Evolutionary conservation across 1,140 invertebrate genomes (phyloP).

Genomic region (Nilaparvata lugens): DNA sequence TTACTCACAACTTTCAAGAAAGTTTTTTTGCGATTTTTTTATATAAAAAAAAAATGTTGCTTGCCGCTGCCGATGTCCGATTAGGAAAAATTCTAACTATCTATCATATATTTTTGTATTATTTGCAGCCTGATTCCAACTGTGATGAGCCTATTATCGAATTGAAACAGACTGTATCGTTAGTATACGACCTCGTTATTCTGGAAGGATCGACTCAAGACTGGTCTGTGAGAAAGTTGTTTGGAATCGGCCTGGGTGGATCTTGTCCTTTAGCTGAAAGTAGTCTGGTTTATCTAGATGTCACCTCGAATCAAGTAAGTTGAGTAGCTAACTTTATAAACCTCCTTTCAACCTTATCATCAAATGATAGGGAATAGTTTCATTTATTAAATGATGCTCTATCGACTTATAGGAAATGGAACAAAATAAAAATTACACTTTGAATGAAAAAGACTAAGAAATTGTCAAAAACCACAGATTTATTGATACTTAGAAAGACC

Average conservation of each 20-base stretch:
- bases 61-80: too few relatives aligned
- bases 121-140: constrained; percentile 21
- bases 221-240: constrained; percentile 80
- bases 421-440: too few relatives aligned
- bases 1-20: too few relatives aligned
- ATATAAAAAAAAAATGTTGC: background rate
- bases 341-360: background rate
- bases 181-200: constrained; percentile 74
- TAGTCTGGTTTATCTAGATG: constrained; percentile 76
- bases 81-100: too few relatives aligned
- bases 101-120: background rate
- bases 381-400: too few relatives aligned
- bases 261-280: constrained; percentile 66
- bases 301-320: constrained; percentile 45
- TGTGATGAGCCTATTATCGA: constrained; percentile 62
- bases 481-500: too few relatives aligned
- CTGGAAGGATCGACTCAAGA: constrained; percentile 47
- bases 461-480: too few relatives aligned
- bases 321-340: background rate
- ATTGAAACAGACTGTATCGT: constrained; percentile 70
- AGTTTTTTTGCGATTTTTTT: constrained; percentile 9
- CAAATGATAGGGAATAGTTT: too few relatives aligned
- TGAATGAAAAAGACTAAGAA: too few relatives aligned
- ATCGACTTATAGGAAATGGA: too few relatives aligned
- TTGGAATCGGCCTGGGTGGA: constrained; percentile 69